phyloP scores from a whole-genome alignment of 2,113 vertebrate genomes.

The Pteropus alecto region DNA sequence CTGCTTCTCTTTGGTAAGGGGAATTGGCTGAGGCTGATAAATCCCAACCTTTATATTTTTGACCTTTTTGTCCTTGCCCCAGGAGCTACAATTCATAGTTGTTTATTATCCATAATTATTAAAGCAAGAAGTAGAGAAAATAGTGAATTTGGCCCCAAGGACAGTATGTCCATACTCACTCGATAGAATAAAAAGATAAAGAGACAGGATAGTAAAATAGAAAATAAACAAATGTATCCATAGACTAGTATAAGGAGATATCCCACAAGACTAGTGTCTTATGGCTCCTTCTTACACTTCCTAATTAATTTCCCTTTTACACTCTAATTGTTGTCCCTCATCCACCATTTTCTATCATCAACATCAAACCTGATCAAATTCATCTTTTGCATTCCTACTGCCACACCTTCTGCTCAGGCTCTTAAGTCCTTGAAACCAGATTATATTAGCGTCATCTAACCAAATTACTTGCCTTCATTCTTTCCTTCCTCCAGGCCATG shows the following conservation, averaged over 20 bases:
- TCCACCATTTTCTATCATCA: background rate
- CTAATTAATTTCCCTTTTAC: background rate
- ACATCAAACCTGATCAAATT: background rate
- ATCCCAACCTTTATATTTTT: constrained; percentile 20
- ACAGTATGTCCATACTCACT: background rate
- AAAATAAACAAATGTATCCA: background rate
- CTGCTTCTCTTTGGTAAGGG: constrained; percentile 49
- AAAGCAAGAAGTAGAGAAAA: background rate
- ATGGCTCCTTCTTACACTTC: rapidly evolving
- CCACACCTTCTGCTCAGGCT: no score
- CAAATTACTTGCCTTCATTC: background rate
- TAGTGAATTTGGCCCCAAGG: background rate
- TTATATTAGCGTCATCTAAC: background rate
- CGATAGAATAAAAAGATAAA: background rate
- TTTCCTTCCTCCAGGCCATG: background rate
- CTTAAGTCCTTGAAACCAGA: background rate
- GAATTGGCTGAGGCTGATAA: constrained; percentile 59
- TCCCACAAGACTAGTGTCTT: background rate
- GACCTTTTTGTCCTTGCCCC: background rate
- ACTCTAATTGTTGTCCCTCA: background rate
- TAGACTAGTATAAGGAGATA: background rate
- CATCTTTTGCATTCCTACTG: background rate
- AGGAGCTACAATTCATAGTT: background rate
- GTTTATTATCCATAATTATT: background rate
- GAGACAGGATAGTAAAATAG: background rate